A percentile compares a stretch with the other conserved stretches of the same genome.
These are phyloP conservation scores for Enteromius argenteus DNA, from an alignment of 2,797 vertebrate species.

Conservation along the genomic window DNA sequence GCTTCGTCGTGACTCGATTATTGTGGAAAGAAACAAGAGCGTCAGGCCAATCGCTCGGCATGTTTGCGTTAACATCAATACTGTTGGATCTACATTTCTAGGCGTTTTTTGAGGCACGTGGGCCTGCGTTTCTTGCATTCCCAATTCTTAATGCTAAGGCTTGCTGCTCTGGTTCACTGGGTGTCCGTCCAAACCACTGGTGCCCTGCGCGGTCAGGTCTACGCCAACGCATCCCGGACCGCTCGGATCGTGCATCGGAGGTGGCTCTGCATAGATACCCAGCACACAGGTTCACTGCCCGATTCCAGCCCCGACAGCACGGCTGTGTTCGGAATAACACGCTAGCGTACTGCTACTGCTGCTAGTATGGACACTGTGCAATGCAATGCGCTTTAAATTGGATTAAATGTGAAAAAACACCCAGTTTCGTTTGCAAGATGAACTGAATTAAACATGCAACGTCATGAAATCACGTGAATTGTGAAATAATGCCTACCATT, in stretches of 20 bases:
- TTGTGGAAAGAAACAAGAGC: conserved; percentile 76
- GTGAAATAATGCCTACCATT: not conserved
- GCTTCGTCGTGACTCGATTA: conserved; percentile 77
- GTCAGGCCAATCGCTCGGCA: conserved; percentile 58
- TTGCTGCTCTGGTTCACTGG: conserved; percentile 82
- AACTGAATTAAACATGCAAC: conserved; percentile 26
- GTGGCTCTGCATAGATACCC: conserved; percentile 84
- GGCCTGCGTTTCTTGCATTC: conserved; percentile 77
- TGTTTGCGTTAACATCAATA: conserved; percentile 50
- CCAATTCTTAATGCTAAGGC: conserved; percentile 87
- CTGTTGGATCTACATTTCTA: conserved; percentile 74
- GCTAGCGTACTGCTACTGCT: not conserved
- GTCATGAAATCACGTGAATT: not conserved
- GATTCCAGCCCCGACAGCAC: conserved; percentile 76
- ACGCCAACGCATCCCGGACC: conserved; percentile 68
- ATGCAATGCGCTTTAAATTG: not conserved
- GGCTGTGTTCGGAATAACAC: conserved; percentile 37
- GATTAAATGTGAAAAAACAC: conserved; percentile 2
- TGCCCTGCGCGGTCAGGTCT: conserved; percentile 78
- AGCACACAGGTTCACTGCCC: conserved; percentile 77
- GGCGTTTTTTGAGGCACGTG: conserved; percentile 81
- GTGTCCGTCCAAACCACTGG: conserved; percentile 65
- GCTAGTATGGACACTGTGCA: conserved; percentile 1
- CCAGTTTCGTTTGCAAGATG: not conserved
- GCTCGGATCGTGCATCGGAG: conserved; percentile 82